Percentiles rank a stretch among this genome's conserved stretches.
These are phyloP conservation scores for Trogon melanurus DNA, from an alignment of 2,113 vertebrate species.

Conservation along the genomic window DNA sequence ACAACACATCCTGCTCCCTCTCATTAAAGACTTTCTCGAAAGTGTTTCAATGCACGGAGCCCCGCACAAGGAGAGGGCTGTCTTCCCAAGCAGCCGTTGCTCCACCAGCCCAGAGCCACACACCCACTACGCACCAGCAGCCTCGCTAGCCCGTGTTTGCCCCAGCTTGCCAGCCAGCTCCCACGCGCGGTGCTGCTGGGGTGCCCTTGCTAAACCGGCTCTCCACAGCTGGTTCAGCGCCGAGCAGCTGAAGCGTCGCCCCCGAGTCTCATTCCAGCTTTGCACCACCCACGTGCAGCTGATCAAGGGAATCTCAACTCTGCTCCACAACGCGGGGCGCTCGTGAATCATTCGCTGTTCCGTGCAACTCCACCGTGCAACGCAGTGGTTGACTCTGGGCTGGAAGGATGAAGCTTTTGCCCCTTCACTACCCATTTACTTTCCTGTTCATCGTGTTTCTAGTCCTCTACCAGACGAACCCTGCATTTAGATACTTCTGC, in stretches of 20 bases:
- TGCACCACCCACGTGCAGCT: background rate
- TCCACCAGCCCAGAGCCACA: background rate
- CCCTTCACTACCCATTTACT: constrained; percentile 11
- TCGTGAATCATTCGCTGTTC: background rate
- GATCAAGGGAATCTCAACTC: background rate
- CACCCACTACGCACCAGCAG: background rate
- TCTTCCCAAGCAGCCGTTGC: background rate
- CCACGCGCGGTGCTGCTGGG: background rate
- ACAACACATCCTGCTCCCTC: accelerated
- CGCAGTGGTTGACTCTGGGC: background rate
- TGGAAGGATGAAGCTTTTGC: constrained; percentile 15
- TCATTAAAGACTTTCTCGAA: background rate
- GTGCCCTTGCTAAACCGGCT: background rate
- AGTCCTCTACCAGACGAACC: constrained; percentile 25
- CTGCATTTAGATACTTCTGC: constrained; percentile 39
- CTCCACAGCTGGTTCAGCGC: accelerated
- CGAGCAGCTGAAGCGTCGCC: background rate
- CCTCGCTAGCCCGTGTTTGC: background rate
- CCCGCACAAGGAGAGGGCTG: background rate
- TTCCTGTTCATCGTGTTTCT: background rate
- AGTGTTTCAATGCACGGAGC: background rate
- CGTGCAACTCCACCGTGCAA: background rate
- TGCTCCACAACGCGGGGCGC: background rate
- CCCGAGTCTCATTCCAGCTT: background rate
- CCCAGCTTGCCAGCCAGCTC: background rate